Conservation (phyloP, 2,888 invertebrate species). For the Drosophila conformis region DNA sequence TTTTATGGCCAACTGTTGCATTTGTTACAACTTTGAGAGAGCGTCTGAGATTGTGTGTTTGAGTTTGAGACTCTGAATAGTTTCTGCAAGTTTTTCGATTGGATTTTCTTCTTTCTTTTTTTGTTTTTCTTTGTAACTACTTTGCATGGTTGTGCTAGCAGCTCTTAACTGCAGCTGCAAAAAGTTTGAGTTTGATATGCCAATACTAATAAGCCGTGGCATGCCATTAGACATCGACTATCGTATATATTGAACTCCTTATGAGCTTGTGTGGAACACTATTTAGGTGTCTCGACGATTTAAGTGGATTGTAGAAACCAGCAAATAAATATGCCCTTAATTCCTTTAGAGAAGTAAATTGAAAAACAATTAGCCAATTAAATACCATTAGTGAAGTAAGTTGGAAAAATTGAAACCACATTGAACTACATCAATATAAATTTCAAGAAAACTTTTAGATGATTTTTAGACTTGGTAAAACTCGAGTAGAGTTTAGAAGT, state of each 20-base stretch:
- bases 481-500: too few relatives aligned
- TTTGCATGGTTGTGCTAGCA: conserved; percentile 39
- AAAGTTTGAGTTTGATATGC: conserved; percentile 31
- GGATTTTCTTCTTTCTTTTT: conserved; percentile 15
- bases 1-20: conserved; percentile 43
- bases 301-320: background rate
- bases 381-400: background rate
- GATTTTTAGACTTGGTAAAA: background rate
- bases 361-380: background rate
- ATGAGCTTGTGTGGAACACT: background rate
- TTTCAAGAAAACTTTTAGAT: background rate
- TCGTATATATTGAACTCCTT: background rate
- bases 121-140: conserved; percentile 34
- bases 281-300: background rate
- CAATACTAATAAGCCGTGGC: conserved; percentile 13
- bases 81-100: conserved; percentile 36
- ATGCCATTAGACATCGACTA: background rate
- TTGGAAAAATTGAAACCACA: background rate
- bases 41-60: conserved; percentile 12
- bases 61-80: conserved; percentile 18
- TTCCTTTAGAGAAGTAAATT: background rate
- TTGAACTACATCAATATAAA: background rate
- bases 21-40: conserved; percentile 28
- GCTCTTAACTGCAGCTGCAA: conserved; percentile 18
- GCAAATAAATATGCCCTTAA: background rate